Conservation (phyloP, 1,140 invertebrate genomes). For the Plodia interpunctella region DNA sequence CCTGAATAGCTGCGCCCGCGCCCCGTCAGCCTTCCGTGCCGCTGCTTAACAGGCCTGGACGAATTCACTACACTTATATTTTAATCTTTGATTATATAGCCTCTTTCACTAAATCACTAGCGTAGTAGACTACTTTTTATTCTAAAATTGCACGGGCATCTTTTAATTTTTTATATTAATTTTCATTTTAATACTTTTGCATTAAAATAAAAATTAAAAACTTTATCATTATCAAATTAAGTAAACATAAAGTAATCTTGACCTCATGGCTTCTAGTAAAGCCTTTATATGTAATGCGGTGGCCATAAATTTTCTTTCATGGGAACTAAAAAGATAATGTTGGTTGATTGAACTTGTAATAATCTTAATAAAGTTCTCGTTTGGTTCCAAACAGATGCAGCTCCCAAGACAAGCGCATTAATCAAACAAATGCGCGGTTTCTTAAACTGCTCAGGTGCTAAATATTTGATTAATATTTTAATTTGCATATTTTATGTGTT, state of each 20-base stretch:
- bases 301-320: neutral
- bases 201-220: neutral
- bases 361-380: neutral
- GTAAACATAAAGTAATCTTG: neutral
- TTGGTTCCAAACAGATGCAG: neutral
- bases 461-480: constrained; percentile 10
- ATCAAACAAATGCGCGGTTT: neutral
- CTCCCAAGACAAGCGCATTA: constrained; percentile 1
- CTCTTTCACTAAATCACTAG: neutral
- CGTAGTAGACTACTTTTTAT: too few species aligned
- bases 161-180: too few species aligned
- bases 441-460: neutral
- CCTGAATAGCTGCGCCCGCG: constrained; percentile 49
- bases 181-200: too few species aligned
- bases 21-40: constrained; percentile 38
- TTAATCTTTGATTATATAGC: too few species aligned
- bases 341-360: neutral
- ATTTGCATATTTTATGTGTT: neutral
- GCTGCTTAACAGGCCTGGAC: constrained; percentile 44
- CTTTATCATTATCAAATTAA: neutral
- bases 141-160: too few species aligned
- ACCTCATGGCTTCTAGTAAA: neutral
- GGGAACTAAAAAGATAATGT: neutral
- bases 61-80: constrained; percentile 32
- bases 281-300: neutral